A percentile compares a stretch with the other conserved stretches of the same genome.
Evolutionary conservation across 2,888 invertebrate genomes (phyloP).

Genomic region (Drosophila buzzatii): DNA sequence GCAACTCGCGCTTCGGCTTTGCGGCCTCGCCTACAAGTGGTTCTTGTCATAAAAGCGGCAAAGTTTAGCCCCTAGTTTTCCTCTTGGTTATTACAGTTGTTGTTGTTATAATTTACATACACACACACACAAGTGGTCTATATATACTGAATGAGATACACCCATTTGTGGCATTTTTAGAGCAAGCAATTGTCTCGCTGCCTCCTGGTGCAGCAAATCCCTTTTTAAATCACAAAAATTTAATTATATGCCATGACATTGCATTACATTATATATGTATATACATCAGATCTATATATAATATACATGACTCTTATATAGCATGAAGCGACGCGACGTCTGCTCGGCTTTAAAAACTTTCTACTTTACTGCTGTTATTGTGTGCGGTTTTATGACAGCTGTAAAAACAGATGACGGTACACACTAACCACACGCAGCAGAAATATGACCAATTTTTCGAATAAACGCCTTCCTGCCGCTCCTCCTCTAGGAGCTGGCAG

Average conservation of each 20-base stretch:
- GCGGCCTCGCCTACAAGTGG: constrained; percentile 74
- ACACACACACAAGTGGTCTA: constrained; percentile 17
- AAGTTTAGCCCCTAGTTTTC: constrained; percentile 66
- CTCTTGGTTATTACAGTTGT: constrained; percentile 50
- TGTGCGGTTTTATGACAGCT: constrained; percentile 69
- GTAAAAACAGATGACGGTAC: constrained; percentile 73
- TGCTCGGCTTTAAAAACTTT: constrained; percentile 63
- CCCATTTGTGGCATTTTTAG: constrained; percentile 78
- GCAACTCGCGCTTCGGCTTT: constrained; percentile 41
- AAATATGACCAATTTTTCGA: constrained; percentile 30
- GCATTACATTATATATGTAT: constrained; percentile 61
- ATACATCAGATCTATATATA: background rate
- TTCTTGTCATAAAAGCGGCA: constrained; percentile 76
- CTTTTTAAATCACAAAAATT: constrained; percentile 77
- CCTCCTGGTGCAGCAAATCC: constrained; percentile 41
- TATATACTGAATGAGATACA: constrained; percentile 32
- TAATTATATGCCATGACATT: constrained; percentile 68
- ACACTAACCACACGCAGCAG: constrained; percentile 20
- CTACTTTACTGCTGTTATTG: constrained; percentile 44
- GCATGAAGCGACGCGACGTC: constrained; percentile 6
- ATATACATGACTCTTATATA: background rate
- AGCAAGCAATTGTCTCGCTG: constrained; percentile 71
- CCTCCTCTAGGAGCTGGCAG: background rate
- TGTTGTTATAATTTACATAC: constrained; percentile 67
- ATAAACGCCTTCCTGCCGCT: background rate